Conservation (phyloP, 2,113 vertebrate genomes). For the Oryzias javanicus region DNA sequence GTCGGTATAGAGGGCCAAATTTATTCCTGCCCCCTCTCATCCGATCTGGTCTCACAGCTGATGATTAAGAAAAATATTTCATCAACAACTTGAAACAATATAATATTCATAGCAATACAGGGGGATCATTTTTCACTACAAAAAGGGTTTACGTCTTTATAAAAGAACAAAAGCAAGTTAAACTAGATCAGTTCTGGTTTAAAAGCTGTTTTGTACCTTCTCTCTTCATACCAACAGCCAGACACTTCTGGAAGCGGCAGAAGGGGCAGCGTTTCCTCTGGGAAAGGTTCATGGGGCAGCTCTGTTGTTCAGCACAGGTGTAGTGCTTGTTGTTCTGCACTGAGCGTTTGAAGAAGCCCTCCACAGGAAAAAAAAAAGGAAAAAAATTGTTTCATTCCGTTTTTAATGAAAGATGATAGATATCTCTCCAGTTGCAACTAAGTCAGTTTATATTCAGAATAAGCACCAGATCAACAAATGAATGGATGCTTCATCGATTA, state of each 20-base stretch:
- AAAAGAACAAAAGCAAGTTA: background rate
- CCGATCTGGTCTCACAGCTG: slow-evolving; percentile 80
- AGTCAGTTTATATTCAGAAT: background rate
- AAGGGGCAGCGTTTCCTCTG: slow-evolving; percentile 81
- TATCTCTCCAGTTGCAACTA: background rate
- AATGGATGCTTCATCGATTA: slow-evolving; percentile 22
- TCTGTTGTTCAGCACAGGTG: slow-evolving; percentile 76
- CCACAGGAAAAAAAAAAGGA: slow-evolving; percentile 3
- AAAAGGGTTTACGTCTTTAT: background rate
- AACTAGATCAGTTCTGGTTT: background rate
- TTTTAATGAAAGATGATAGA: background rate
- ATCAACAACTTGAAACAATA: too few species aligned
- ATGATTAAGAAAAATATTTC: slow-evolving; percentile 19
- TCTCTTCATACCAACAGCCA: slow-evolving; percentile 81
- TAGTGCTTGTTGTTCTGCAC: slow-evolving; percentile 83
- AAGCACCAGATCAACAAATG: too few species aligned
- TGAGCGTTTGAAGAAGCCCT: slow-evolving; percentile 84
- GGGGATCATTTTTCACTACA: too few species aligned
- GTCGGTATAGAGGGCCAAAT: slow-evolving; percentile 78
- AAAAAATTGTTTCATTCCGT: background rate
- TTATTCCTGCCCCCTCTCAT: slow-evolving; percentile 83
- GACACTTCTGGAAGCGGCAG: slow-evolving; percentile 82
- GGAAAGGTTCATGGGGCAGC: slow-evolving; percentile 76
- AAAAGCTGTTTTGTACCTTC: slow-evolving; percentile 68
- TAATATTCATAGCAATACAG: too few species aligned